Evolutionary conservation across 2,888 invertebrate species (phyloP).

Genomic region (Heteropelma amictum): DNA sequence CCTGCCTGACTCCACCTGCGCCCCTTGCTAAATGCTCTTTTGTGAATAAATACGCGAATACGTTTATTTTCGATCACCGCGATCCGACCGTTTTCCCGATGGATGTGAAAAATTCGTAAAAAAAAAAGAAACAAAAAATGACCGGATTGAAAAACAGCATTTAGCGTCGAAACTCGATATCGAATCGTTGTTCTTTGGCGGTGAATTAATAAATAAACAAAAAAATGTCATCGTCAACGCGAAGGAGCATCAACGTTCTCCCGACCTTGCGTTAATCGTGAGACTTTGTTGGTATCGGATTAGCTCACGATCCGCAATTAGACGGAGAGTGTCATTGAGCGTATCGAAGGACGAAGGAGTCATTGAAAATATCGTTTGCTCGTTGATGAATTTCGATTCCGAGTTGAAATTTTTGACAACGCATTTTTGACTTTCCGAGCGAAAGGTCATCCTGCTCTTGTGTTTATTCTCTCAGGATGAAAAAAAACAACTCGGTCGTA

Average conservation of each 20-base stretch:
- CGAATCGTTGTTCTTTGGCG: background rate
- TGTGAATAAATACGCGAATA: background rate
- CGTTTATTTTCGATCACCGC: background rate
- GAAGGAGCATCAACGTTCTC: background rate
- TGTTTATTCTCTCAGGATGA: too few relatives aligned
- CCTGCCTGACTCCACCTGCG: conserved; percentile 51
- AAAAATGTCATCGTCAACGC: background rate
- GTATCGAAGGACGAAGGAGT: background rate
- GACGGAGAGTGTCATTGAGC: background rate
- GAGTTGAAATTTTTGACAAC: too few relatives aligned
- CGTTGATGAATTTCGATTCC: too few relatives aligned
- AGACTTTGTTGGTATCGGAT: background rate
- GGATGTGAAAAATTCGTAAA: background rate
- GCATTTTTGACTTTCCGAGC: too few relatives aligned
- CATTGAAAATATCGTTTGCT: background rate
- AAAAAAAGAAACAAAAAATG: background rate
- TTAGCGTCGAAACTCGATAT: background rate
- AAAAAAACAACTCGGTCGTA: too few relatives aligned
- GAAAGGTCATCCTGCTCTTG: too few relatives aligned
- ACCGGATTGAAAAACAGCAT: background rate
- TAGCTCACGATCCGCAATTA: conserved; percentile 12
- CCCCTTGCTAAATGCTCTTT: conserved; percentile 6
- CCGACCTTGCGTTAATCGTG: background rate
- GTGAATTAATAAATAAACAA: background rate
- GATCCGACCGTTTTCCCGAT: background rate